Evolutionary conservation across 2,888 invertebrate genomes (phyloP), one percentile per base, ranked within the genome.

Genomic region (Piscicola geometra): DNA sequence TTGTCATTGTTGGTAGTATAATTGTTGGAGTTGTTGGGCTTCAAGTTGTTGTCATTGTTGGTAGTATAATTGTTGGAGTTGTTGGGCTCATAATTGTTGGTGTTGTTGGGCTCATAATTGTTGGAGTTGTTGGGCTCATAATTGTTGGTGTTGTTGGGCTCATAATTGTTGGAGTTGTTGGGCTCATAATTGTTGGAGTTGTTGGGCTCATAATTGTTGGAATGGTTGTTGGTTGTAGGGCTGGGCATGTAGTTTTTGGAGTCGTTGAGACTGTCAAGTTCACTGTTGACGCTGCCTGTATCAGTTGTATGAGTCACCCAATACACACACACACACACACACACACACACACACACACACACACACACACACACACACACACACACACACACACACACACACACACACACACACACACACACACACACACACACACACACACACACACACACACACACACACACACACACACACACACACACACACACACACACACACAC

Each of bases 251-350:
- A n/a, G n/a, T n/a, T n/a, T n/a, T n/a, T n/a, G n/a, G n/a, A n/a
- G n/a, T n/a, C n/a, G n/a, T n/a, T n/a, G n/a, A n/a, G n/a, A n/a
- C n/a, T n/a, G n/a, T n/a, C n/a, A n/a, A n/a, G n/a, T n/a, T n/a
- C n/a, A n/a, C n/a, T n/a, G n/a, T n/a, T n/a, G n/a, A n/a, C n/a
- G n/a, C n/a, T n/a, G n/a, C n/a, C n/a, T n/a, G n/a, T n/a, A n/a
- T n/a, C n/a, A n/a, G n/a, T n/a, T n/a, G n/a, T n/a, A n/a, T n/a
- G n/a, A n/a, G n/a, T n/a, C n/a, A n/a, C n/a, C n/a, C n/a, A n/a
- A 71, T 21, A 71, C 71, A 71, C 32, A 71, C 36, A 71, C 71
- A 71, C 71, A 36, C 50, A 47, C 50, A 47, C 50, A 47, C 50
- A 47, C 50, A 47, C 50, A 47, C 50, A 47, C 50, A 47, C 50